Evolutionary conservation across 1,140 invertebrate species (phyloP).

Genomic region (Neotoxoptera formosana): DNA sequence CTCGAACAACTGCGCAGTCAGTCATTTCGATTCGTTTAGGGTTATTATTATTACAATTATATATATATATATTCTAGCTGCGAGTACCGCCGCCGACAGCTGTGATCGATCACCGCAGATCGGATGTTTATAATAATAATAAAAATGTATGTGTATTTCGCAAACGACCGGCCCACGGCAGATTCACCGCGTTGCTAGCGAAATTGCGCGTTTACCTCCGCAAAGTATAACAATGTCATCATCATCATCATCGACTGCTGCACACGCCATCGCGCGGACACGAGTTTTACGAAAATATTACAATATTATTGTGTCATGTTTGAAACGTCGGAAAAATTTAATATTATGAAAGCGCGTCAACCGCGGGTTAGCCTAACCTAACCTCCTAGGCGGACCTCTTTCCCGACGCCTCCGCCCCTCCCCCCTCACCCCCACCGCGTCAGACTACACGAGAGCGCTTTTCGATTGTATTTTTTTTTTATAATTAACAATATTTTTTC

Average conservation of each 20-base stretch:
- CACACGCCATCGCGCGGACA: background rate
- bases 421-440: too few relatives aligned
- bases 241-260: too few relatives aligned
- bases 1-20: background rate
- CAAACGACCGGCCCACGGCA: background rate
- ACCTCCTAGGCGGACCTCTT: background rate
- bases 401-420: too few relatives aligned
- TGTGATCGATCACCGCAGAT: background rate
- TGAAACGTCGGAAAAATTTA: background rate
- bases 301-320: background rate
- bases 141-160: background rate
- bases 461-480: background rate
- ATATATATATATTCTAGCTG: background rate
- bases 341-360: background rate
- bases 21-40: slow-evolving; percentile 30
- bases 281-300: too few relatives aligned
- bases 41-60: slow-evolving; percentile 16
- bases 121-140: background rate
- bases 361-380: too few relatives aligned
- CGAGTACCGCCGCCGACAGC: background rate
- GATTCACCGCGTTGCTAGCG: background rate
- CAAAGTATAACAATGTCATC: background rate
- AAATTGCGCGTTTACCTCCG: background rate
- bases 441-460: background rate
- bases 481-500: background rate